phyloP scores from a whole-genome alignment of 2,797 vertebrate species.

The Distichodus sexfasciatus region DNA sequence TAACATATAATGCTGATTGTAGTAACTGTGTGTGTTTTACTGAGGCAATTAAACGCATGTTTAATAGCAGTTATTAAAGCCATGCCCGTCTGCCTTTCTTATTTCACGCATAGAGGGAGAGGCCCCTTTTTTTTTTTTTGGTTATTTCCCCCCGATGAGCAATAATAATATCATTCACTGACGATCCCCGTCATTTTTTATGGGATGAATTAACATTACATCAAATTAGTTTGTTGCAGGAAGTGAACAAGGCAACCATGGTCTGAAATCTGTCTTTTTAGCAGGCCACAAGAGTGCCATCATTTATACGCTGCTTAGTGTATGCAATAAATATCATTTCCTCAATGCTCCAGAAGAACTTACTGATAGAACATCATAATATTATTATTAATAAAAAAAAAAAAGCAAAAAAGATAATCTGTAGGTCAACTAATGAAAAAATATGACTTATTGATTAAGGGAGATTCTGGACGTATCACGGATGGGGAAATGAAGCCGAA shows the following conservation, averaged over 20 bases:
- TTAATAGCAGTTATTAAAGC: conserved; percentile 40
- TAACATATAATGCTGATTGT: conserved; percentile 27
- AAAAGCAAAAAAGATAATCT: background rate
- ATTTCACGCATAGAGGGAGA: conserved; percentile 1
- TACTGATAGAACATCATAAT: background rate
- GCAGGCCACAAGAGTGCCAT: background rate
- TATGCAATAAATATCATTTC: background rate
- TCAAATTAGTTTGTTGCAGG: conserved; percentile 11
- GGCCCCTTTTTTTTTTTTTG: background rate
- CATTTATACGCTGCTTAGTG: background rate
- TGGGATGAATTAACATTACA: conserved; percentile 6
- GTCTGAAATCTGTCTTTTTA: conserved; percentile 15
- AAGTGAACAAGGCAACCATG: background rate
- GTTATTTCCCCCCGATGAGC: conserved; percentile 5
- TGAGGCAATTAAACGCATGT: conserved; percentile 28
- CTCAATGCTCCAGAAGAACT: background rate
- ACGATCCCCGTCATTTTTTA: conserved; percentile 12
- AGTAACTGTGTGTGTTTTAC: conserved; percentile 25
- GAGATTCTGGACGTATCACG: conserved; percentile 38
- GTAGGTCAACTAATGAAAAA: conserved; percentile 14
- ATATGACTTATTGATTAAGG: conserved; percentile 39
- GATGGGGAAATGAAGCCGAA: conserved; percentile 21
- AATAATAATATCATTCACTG: conserved; percentile 14
- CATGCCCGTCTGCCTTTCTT: conserved; percentile 6
- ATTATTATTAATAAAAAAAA: background rate